Base-by-base conservation (phyloP, 2,888 invertebrate species). In the Drosophila maculinotata region DNA sequence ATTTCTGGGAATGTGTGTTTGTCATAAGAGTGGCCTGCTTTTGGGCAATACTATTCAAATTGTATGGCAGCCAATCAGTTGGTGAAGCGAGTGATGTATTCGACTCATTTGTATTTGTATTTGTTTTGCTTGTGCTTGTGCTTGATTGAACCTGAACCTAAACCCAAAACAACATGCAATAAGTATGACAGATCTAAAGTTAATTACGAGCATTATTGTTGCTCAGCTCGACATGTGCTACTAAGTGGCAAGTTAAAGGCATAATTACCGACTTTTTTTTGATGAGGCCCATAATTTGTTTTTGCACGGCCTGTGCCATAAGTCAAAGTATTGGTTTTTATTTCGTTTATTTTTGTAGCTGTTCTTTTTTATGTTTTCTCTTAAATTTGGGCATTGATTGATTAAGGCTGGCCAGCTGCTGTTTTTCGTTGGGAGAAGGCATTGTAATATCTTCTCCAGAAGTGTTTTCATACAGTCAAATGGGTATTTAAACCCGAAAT, bases 111-210 rank as follows among this genome's bases (percentile, higher is more conserved):
- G 39, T 58, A 38, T 48, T 35, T 59, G 60, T 15, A 35, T 28
- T 49, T n/a, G 17, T n/a, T n/a, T n/a, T n/a, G n/a, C n/a, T n/a
- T n/a, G n/a, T 49, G 41, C 25, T 59, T 52, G 39, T 33, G 71
- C 56, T 36, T 68, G 72, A 75, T 70, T 76, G 54, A 28, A 4
- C 15, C 23, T 12, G 15, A 60, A 31, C 66, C 30, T 20, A 20
- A 52, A 9, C 26, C 65, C 44, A 44, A 15, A 23, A 26, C 28
- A 26, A 28, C 35, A 52, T 5, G 15, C n/a, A 33, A n/a, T 53
- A 54, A 62, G 56, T 58, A 83, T 83, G 81, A 86, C 58, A 76
- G 87, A 83, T 83, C 81, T 84, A 70, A 70, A 74, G 75, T 86
- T 83, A 83, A 83, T 83, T 76, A 84, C 79, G 20, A 25, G 49